A percentile compares a stretch with the other conserved stretches of the same genome.
Evolutionary conservation across 1,140 invertebrate genomes (phyloP).

Genomic region (Drosophila lowei): DNA sequence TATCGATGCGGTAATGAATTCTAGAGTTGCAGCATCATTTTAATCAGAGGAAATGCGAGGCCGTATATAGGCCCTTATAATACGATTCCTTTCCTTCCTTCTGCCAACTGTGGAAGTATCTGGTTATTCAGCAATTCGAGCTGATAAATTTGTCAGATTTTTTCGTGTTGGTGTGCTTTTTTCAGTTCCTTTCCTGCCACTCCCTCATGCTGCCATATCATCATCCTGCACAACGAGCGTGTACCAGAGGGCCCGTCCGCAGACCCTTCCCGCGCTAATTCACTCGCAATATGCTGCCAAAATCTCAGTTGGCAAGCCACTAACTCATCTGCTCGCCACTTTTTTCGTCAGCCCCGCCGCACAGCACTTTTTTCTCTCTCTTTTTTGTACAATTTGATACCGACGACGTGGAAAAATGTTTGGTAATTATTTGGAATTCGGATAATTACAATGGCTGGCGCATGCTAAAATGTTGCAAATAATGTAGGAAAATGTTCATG

Average conservation of each 20-base stretch:
- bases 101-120: not conserved
- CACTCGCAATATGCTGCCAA: slow-evolving; percentile 49
- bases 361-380: not conserved
- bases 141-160: slow-evolving; percentile 52
- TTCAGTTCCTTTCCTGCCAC: slow-evolving; percentile 3
- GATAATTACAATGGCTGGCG: slow-evolving; percentile 59
- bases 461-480: slow-evolving; percentile 64
- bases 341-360: not conserved
- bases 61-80: too few relatives aligned
- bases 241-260: not conserved
- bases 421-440: slow-evolving; percentile 70
- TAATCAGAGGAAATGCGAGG: too few relatives aligned
- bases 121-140: slow-evolving; percentile 35
- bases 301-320: slow-evolving; percentile 60
- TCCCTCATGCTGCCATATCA: slow-evolving; percentile 23
- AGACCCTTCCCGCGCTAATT: slow-evolving; percentile 10
- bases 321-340: slow-evolving; percentile 37
- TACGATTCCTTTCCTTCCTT: too few relatives aligned
- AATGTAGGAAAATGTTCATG: slow-evolving; percentile 28
- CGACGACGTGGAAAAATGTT: slow-evolving; percentile 70
- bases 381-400: slow-evolving; percentile 46
- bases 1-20: too few relatives aligned
- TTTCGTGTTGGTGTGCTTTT: not conserved
- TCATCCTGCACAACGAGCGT: not conserved
- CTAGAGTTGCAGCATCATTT: too few relatives aligned